Evolutionary conservation across 1,140 invertebrate genomes (phyloP), one percentile per base, ranked within the genome.

Genomic region (Drosophila triauraria): DNA sequence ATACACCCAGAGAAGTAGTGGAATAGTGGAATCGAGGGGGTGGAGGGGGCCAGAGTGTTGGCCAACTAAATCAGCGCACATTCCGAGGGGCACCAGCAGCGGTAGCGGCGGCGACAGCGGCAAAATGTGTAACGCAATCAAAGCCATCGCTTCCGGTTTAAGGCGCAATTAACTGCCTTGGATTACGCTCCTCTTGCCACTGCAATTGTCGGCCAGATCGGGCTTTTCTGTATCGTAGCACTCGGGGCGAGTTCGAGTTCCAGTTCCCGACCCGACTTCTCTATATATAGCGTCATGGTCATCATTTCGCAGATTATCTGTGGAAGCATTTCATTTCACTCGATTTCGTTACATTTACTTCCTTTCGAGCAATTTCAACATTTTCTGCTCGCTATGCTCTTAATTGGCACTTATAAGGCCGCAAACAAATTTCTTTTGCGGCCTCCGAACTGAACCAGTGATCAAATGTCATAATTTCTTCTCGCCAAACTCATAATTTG

Each of bases 141-240:
- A 90, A 90, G 87, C 85, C 86, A 90, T 85, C 86, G 85, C 86
- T 90, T 90, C 85, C 85, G 85, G 85, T 91, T 90, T 90, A 85
- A 90, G 86, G 71, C 85, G 86, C 85, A 91, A 90, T 90, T 91
- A 91, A 90, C 86, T 76, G 70, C 69, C 82, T 91, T 82, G 85
- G 85, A 90, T 88, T 90, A 88, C 85, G 85, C 82, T 72, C 58
- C 79, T 72, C 64, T 72, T 74, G 70, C 70, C 70, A 71, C 56
- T 76, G 71, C 71, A 75, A 75, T 75, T 75, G 71, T 35, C 56
- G 71, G 67, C 48, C 48, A 71, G 67, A 75, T 43, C 35, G 23
- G 23, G 57, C 68, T 75, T 70, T 57, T 47, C 20, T 23, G 40
- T 42, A 7, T 7, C 46, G 48, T 47, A 59, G 64, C 54, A 42